Evolutionary conservation across 2,797 vertebrate species (phyloP), one percentile per base, ranked within the genome.

Genomic region (Gastrophryne carolinensis): DNA sequence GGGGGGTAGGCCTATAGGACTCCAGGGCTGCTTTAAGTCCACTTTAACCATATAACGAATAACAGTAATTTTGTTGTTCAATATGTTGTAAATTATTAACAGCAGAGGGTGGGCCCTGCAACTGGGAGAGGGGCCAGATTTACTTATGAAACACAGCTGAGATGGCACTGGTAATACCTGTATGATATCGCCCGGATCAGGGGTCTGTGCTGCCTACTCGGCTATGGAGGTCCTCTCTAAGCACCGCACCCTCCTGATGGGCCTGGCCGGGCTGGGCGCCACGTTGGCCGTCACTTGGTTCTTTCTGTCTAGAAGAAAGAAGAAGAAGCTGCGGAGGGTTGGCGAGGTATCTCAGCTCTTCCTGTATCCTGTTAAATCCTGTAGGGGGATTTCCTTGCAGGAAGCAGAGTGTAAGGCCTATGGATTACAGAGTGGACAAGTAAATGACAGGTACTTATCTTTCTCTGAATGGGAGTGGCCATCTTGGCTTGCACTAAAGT

Each of bases 401-500:
- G 75, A 78, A 1, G 94, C 93, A 0, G 86, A 94, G 39, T 93
- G 93, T 79, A 87, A 85, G 10, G 61, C 83, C 0, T 15, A 91
- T 64, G 96, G 96, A 0, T 73, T 98, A 67, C 91, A 86, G 81
- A 83, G 82, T 15, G 95, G 95, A 7, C 86, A 91, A 0, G 71
- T 98, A 83, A 85, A 82, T 78, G 96, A 98, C 83, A 92, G 97
- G 97, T 97, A 87, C n/a, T n/a, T n/a, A n/a, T n/a, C n/a, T n/a
- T n/a, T n/a, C n/a, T n/a, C n/a, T n/a, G n/a, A n/a, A n/a, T n/a
- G n/a, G n/a, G n/a, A n/a, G n/a, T n/a, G n/a, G n/a, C n/a, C n/a
- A n/a, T n/a, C n/a, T n/a, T n/a, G n/a, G n/a, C n/a, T n/a, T n/a
- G n/a, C n/a, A n/a, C n/a, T n/a, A n/a, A n/a, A n/a, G n/a, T n/a